Conservation (phyloP, 2,888 invertebrate genomes). For the Aquatica leii region DNA sequence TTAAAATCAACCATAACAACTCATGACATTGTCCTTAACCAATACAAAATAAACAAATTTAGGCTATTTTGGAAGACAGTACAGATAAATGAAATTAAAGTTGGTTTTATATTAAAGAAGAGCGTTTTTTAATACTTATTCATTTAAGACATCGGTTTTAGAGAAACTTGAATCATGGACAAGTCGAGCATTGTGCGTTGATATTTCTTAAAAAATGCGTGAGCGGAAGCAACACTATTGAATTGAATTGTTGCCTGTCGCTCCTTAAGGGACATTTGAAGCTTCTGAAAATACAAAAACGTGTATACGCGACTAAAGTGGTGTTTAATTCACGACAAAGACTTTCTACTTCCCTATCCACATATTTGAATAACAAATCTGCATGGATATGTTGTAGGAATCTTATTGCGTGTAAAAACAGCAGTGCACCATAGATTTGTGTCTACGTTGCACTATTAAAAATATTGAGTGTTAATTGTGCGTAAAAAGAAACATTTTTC, state of each 20-base stretch:
- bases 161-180: slow-evolving; percentile 63
- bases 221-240: slow-evolving; percentile 64
- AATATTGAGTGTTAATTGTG: too few species aligned
- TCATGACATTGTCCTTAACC: too few species aligned
- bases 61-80: background rate
- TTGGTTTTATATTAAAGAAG: background rate
- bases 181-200: slow-evolving; percentile 66
- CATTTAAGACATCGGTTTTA: slow-evolving; percentile 44
- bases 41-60: too few species aligned
- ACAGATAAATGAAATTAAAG: background rate
- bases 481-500: too few species aligned
- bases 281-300: slow-evolving; percentile 54
- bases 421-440: too few species aligned
- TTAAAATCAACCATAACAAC: too few species aligned
- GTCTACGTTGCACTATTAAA: too few species aligned
- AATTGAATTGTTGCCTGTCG: slow-evolving; percentile 63
- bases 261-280: slow-evolving; percentile 57
- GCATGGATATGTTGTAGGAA: too few species aligned
- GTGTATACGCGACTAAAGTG: slow-evolving; percentile 25
- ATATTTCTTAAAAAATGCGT: slow-evolving; percentile 66
- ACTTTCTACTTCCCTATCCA: too few species aligned
- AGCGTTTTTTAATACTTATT: too few species aligned
- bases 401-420: too few species aligned
- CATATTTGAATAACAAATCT: too few species aligned
- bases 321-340: background rate